phyloP scores from a whole-genome alignment of 2,888 invertebrate species.

The Notodonta ziczac region DNA sequence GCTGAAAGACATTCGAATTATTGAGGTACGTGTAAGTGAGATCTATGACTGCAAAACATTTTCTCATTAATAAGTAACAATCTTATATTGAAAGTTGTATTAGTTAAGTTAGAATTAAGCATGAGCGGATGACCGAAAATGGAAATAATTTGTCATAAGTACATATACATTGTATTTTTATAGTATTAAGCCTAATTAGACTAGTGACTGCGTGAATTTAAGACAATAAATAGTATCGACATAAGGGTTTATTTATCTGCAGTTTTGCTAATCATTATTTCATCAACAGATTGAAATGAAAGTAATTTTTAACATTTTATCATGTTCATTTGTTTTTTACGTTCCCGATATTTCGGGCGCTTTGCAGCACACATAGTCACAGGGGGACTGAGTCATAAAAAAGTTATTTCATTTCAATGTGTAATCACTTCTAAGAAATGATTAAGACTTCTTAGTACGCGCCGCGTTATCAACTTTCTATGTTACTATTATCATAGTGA shows the following conservation, averaged over 20 bases:
- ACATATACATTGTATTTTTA: conserved; percentile 6
- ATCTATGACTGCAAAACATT: conserved; percentile 28
- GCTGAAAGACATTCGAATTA: conserved; percentile 26
- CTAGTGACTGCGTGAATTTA: not conserved
- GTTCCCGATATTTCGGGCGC: not conserved
- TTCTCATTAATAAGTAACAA: conserved; percentile 16
- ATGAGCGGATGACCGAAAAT: conserved; percentile 4
- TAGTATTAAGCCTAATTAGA: conserved; percentile 2
- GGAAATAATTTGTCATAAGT: conserved; percentile 4
- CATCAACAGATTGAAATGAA: not conserved
- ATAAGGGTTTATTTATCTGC: not conserved
- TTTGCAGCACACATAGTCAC: not conserved
- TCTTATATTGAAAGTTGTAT: conserved; percentile 8
- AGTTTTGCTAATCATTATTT: not conserved
- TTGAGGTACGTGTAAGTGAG: conserved; percentile 21
- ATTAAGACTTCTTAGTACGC: too few species aligned
- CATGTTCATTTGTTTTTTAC: conserved; percentile 2
- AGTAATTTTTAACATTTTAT: conserved; percentile 1
- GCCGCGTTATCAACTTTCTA: not conserved
- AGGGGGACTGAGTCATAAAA: not conserved
- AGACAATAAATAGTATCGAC: not conserved
- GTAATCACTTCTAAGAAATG: not conserved
- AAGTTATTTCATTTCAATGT: not conserved
- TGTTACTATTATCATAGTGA: not conserved
- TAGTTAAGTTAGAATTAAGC: conserved; percentile 6